A percentile compares a stretch with the other conserved stretches of the same genome.
Evolutionary conservation across 2,113 vertebrate species (phyloP).

Genomic region (Parotia lawesii): DNA sequence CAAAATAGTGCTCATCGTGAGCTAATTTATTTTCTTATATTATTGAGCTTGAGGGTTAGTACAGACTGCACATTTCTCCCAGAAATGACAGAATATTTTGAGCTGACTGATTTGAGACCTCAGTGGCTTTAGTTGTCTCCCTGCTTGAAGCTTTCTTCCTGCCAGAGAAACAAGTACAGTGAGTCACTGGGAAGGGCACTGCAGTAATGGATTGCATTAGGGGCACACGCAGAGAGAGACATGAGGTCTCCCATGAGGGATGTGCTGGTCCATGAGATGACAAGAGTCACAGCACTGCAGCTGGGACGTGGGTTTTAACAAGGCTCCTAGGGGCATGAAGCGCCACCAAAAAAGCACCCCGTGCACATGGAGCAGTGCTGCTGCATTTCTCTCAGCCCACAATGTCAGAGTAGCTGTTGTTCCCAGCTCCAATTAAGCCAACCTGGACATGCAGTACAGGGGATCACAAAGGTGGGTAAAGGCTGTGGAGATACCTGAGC

Average conservation of each 20-base stretch:
- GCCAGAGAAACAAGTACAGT: neutral
- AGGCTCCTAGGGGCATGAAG: neutral
- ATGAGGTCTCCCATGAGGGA: neutral
- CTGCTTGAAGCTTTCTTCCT: neutral
- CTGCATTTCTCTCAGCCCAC: neutral
- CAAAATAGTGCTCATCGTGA: neutral
- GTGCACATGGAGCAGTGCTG: neutral
- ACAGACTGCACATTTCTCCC: neutral
- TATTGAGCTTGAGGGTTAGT: neutral
- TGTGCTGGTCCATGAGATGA: neutral
- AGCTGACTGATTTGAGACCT: neutral
- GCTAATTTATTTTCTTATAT: neutral
- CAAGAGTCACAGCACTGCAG: neutral
- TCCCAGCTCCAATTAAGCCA: neutral
- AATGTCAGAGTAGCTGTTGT: neutral
- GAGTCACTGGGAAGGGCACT: neutral
- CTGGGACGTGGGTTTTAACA: neutral
- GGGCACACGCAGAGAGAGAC: neutral
- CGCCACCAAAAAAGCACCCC: neutral
- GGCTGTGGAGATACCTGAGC: neutral
- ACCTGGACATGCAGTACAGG: neutral
- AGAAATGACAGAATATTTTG: neutral
- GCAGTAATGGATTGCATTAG: neutral
- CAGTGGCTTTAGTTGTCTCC: neutral
- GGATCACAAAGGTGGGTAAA: neutral